A percentile compares a stretch with the other conserved stretches of the same genome.
Conservation (phyloP, 2,888 invertebrate genomes). For the Erebia epiphron region DNA sequence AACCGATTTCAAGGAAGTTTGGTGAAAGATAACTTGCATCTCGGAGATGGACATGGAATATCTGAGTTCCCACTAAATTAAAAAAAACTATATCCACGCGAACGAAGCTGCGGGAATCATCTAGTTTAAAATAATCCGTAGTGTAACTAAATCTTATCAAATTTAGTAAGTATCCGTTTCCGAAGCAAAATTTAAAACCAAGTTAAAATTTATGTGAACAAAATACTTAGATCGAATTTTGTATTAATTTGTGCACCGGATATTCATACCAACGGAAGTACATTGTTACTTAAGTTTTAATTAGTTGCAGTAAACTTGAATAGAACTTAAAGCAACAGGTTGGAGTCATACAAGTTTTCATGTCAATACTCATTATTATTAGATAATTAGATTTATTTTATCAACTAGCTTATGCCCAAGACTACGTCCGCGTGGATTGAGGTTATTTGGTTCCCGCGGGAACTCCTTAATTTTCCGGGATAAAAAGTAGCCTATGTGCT, state of each 20-base stretch:
- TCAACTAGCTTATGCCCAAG: too few species aligned
- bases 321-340: constrained; percentile 8
- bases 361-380: not conserved
- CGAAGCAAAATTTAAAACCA: constrained; percentile 9
- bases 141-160: not conserved
- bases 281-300: constrained; percentile 25
- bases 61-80: too few species aligned
- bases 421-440: too few species aligned
- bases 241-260: constrained; percentile 55
- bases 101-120: not conserved
- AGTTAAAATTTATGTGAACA: constrained; percentile 34
- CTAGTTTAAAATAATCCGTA: not conserved
- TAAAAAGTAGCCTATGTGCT: too few species aligned
- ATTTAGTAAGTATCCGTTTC: constrained; percentile 12
- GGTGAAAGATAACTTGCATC: too few species aligned
- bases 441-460: too few species aligned
- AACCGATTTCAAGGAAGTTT: too few species aligned
- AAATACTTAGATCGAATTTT: constrained; percentile 51
- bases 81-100: too few species aligned
- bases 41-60: too few species aligned
- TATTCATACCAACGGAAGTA: constrained; percentile 48
- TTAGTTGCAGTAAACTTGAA: constrained; percentile 24
- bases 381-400: too few species aligned
- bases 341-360: constrained; percentile 9
- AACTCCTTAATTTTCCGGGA: too few species aligned